Conservation (phyloP, 2,888 invertebrate species). For the Phengaris alcon region DNA sequence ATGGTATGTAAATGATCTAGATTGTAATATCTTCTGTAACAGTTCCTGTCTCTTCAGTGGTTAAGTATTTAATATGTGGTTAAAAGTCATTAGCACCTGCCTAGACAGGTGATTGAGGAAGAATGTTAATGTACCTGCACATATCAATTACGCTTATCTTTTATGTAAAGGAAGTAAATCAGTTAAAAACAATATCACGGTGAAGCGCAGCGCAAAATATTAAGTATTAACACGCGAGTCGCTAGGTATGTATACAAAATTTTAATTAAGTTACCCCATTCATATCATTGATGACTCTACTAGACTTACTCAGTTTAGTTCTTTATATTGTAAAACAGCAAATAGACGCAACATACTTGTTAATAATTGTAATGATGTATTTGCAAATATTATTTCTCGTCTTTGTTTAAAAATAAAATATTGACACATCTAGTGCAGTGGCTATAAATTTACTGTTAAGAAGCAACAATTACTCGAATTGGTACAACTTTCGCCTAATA, state of each 20-base stretch:
- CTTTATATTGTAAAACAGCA: not conserved
- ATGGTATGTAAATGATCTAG: conserved; percentile 25
- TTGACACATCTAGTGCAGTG: conserved; percentile 21
- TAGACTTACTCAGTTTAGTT: not conserved
- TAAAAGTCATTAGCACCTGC: conserved; percentile 50
- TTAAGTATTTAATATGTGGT: conserved; percentile 32
- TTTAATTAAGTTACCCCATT: conserved; percentile 4
- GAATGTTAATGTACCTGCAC: conserved; percentile 31
- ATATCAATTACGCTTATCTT: conserved; percentile 14
- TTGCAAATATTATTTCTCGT: not conserved
- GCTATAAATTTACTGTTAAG: conserved; percentile 20
- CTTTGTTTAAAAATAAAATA: not conserved
- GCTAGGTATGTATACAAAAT: not conserved
- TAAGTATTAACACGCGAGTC: not conserved
- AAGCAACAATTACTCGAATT: conserved; percentile 16
- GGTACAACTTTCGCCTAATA: conserved; percentile 47
- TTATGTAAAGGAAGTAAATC: conserved; percentile 20
- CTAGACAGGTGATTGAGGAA: conserved; percentile 46
- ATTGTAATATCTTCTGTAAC: conserved; percentile 9
- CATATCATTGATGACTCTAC: not conserved
- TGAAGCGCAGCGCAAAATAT: not conserved
- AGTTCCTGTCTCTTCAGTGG: conserved; percentile 8
- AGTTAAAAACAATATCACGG: conserved; percentile 8
- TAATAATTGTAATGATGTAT: not conserved
- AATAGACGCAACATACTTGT: not conserved